Conservation (phyloP, 2,113 vertebrate species). For the Callithrix jacchus region DNA sequence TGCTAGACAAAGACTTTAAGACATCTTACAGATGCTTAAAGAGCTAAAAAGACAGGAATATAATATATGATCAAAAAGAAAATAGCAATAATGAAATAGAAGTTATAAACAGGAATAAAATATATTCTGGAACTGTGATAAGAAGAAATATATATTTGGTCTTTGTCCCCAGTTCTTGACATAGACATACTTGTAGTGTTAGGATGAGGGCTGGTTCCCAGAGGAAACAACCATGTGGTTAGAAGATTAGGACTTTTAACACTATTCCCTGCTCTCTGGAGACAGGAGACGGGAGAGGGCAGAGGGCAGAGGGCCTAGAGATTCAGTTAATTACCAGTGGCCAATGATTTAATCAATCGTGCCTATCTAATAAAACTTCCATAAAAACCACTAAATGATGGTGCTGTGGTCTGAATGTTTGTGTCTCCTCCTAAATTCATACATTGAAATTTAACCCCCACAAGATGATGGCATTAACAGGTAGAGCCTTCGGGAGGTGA, state of each 20-base stretch:
- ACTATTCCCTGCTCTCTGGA: neutral
- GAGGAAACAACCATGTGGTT: neutral
- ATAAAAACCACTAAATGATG: neutral
- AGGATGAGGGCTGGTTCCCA: neutral
- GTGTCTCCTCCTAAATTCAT: neutral
- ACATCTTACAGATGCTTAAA: neutral
- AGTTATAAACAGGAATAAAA: constrained; percentile 5
- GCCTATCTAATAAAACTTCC: neutral
- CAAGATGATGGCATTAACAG: neutral
- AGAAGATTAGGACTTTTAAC: neutral
- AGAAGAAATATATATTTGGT: neutral
- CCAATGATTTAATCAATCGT: neutral
- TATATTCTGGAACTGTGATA: neutral
- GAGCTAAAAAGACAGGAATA: neutral
- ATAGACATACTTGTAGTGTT: neutral
- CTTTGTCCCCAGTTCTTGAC: neutral
- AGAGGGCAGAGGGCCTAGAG: neutral
- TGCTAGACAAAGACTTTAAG: neutral
- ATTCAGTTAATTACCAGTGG: neutral
- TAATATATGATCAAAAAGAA: neutral
- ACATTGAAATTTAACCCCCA: neutral
- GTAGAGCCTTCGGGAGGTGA: neutral
- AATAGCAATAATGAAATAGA: neutral
- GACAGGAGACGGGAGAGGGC: neutral
- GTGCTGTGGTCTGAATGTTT: neutral